These are phyloP conservation scores for Cichladusa arquata DNA, from an alignment of 2,113 vertebrate genomes.

Conservation along the genomic window DNA sequence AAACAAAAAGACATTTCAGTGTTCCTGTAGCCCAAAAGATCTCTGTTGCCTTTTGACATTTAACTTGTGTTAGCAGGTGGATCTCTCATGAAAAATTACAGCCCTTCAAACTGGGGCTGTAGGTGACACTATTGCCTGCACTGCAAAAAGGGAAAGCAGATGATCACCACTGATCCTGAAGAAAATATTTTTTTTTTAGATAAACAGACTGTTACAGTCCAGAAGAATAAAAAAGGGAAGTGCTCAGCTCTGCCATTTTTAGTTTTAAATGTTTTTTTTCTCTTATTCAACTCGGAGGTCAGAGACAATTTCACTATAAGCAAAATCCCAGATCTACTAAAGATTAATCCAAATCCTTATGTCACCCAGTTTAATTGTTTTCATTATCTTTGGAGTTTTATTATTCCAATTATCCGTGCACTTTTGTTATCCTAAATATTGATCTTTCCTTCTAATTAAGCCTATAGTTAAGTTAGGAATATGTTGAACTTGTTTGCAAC, in stretches of 20 bases:
- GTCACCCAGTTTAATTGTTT: background rate
- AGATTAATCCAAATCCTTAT: background rate
- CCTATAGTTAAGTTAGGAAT: constrained; percentile 6
- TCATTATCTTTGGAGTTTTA: constrained; percentile 16
- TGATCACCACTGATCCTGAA: background rate
- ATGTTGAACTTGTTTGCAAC: background rate
- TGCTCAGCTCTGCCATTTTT: background rate
- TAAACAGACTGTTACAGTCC: background rate
- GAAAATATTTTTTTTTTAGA: background rate
- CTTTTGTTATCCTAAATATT: constrained; percentile 18
- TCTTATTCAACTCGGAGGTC: background rate
- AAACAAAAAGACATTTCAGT: background rate
- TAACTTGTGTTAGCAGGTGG: background rate
- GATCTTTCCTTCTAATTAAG: constrained; percentile 45
- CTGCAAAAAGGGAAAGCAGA: background rate
- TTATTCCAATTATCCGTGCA: constrained; percentile 12
- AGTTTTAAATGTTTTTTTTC: background rate
- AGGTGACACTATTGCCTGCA: background rate
- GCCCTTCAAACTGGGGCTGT: background rate
- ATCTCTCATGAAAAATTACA: background rate
- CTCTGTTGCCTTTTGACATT: background rate
- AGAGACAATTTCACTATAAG: background rate
- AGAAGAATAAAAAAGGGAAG: background rate
- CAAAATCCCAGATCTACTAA: background rate
- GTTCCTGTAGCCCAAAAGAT: background rate